Percentiles rank a stretch among this genome's conserved stretches.
Conservation (phyloP, 2,113 vertebrate genomes). For the Bos javanicus region DNA sequence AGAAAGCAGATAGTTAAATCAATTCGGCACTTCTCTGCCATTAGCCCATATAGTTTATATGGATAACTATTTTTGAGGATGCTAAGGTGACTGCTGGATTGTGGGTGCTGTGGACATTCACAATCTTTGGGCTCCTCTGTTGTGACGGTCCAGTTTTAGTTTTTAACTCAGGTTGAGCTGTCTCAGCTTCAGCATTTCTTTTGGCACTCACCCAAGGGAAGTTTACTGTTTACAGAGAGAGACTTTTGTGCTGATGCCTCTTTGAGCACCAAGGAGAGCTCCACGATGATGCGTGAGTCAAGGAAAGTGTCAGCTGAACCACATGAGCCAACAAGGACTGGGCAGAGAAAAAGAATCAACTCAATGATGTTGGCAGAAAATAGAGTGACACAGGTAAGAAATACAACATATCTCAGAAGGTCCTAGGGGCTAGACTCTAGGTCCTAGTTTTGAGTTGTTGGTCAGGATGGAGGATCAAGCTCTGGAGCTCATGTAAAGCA, state of each 20-base stretch:
- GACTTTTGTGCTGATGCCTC: not conserved
- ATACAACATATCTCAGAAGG: not conserved
- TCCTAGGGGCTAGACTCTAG: not conserved
- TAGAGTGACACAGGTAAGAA: not conserved
- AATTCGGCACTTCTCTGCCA: not conserved
- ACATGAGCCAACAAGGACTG: not conserved
- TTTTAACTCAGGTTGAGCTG: not conserved
- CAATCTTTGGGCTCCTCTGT: not conserved
- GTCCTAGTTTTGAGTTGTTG: not conserved
- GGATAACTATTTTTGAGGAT: not conserved
- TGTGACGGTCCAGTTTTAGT: not conserved
- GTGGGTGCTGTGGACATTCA: not conserved
- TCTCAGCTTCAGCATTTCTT: not conserved
- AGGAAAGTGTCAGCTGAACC: not conserved
- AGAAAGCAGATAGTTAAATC: not conserved
- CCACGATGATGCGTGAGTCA: not conserved
- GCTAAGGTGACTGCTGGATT: not conserved
- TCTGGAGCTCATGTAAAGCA: not conserved
- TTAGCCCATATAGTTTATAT: not conserved
- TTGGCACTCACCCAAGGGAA: not conserved
- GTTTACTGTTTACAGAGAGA: not conserved
- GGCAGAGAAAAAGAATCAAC: not conserved
- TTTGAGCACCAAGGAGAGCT: not conserved
- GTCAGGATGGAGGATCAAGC: not conserved
- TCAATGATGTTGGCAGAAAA: not conserved